Conservation (phyloP, 2,113 vertebrate species). For the Pedetes capensis region DNA sequence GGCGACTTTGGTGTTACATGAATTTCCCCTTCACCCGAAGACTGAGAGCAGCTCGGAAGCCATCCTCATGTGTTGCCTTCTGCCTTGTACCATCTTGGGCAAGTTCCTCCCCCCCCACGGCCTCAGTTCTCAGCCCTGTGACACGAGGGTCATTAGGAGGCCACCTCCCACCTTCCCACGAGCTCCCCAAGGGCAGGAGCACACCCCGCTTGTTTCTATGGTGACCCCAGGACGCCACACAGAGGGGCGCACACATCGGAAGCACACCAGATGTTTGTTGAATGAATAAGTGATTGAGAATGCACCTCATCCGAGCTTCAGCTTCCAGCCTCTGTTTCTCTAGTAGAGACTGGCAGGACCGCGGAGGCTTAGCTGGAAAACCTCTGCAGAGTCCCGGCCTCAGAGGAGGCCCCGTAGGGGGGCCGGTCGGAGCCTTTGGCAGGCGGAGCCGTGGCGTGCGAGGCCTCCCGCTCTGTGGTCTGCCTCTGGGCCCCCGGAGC, state of each 20-base stretch:
- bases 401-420: not conserved
- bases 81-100: rapidly evolving
- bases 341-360: too few relatives aligned
- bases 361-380: not conserved
- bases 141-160: too few relatives aligned
- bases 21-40: too few relatives aligned
- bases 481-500: not conserved
- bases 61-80: too few relatives aligned
- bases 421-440: not conserved
- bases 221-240: rapidly evolving
- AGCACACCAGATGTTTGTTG: not conserved
- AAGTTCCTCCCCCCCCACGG: not conserved
- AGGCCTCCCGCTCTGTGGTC: constrained; percentile 60
- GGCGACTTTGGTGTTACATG: too few relatives aligned
- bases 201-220: rapidly evolving
- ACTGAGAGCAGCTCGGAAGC: too few relatives aligned
- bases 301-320: not conserved
- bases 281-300: not conserved
- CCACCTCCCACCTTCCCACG: not conserved
- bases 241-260: not conserved
- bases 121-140: not conserved
- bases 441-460: not conserved
- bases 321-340: not conserved
- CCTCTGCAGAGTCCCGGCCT: not conserved
- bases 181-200: not conserved